A percentile compares a stretch with the other conserved stretches of the same genome.
Evolutionary conservation across 2,888 invertebrate genomes (phyloP).

Genomic region (Thecophora atra): DNA sequence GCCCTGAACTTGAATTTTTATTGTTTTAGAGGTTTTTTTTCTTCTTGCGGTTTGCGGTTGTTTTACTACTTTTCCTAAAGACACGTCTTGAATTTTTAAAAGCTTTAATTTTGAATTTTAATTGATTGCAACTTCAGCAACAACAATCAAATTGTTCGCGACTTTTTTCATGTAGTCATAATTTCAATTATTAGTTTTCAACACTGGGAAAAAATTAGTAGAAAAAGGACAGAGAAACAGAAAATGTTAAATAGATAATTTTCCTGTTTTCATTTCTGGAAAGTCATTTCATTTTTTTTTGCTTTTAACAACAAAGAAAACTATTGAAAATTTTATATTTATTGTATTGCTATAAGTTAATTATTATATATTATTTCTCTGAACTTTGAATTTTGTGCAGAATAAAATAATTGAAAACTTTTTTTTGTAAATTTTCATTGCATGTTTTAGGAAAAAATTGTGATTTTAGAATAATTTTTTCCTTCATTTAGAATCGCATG

Average conservation of each 20-base stretch:
- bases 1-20: slow-evolving; percentile 30
- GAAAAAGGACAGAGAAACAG: too few relatives aligned
- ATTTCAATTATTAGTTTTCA: too few relatives aligned
- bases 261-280: too few relatives aligned
- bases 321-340: too few relatives aligned
- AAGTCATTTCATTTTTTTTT: too few relatives aligned
- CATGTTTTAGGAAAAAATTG: background rate
- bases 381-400: too few relatives aligned
- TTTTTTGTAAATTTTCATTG: background rate
- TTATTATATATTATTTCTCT: too few relatives aligned
- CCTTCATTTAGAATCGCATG: background rate
- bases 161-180: background rate
- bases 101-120: background rate
- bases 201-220: too few relatives aligned
- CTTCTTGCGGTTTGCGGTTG: background rate
- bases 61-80: background rate
- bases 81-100: background rate
- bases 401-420: too few relatives aligned
- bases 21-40: background rate
- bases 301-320: too few relatives aligned
- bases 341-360: too few relatives aligned
- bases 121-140: background rate
- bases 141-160: background rate
- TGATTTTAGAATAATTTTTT: background rate
- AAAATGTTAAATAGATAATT: too few relatives aligned